Conservation (phyloP, 2,797 vertebrate species). For the Cichlasoma orientale region DNA sequence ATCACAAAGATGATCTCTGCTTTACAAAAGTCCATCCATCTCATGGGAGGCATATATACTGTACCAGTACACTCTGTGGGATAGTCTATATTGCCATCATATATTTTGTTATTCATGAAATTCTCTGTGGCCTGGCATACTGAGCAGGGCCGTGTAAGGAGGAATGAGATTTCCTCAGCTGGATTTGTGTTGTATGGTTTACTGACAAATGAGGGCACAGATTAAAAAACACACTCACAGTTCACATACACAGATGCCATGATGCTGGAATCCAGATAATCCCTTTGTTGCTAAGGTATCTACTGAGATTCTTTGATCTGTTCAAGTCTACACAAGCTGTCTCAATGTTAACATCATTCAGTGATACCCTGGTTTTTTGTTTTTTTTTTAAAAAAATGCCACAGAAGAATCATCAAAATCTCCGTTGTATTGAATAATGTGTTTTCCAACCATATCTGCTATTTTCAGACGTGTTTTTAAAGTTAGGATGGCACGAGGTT, state of each 20-base stretch:
- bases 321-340: slow-evolving; percentile 17
- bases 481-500: background rate
- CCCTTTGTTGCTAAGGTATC: slow-evolving; percentile 35
- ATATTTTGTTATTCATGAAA: slow-evolving; percentile 40
- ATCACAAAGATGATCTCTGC: slow-evolving; percentile 15
- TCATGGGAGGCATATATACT: slow-evolving; percentile 1
- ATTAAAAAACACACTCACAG: slow-evolving; percentile 33
- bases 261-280: slow-evolving; percentile 55
- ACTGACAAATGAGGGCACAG: slow-evolving; percentile 44
- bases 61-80: slow-evolving; percentile 2
- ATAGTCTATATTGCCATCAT: slow-evolving; percentile 35
- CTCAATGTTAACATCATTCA: background rate
- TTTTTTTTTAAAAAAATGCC: background rate
- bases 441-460: background rate
- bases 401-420: background rate
- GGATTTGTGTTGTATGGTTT: slow-evolving; percentile 40
- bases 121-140: background rate
- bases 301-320: slow-evolving; percentile 35
- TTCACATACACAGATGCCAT: slow-evolving; percentile 24
- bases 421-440: background rate
- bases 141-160: slow-evolving; percentile 1
- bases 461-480: background rate
- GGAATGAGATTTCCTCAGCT: slow-evolving; percentile 10
- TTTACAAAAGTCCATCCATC: slow-evolving; percentile 25
- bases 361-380: background rate